A percentile compares a stretch with the other conserved stretches of the same genome.
phyloP scores from a whole-genome alignment of 2,888 invertebrate species.

The Entomobrya multifasciata region DNA sequence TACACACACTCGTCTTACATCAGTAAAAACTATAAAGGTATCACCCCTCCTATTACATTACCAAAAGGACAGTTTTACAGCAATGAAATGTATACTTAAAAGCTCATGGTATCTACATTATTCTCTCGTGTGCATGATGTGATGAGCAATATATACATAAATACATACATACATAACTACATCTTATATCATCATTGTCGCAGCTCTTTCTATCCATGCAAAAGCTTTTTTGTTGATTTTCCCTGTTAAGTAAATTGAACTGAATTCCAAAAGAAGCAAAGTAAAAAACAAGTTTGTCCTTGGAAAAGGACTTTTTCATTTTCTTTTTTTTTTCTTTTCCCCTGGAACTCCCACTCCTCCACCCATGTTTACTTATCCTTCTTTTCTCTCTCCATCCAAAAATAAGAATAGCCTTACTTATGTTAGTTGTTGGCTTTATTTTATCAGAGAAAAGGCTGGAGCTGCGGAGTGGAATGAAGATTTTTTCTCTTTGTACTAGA shows the following conservation, averaged over 20 bases:
- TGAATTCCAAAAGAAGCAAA: background rate
- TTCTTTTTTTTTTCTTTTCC: constrained; percentile 30
- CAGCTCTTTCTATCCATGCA: background rate
- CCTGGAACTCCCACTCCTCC: background rate
- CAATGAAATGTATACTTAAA: constrained; percentile 1
- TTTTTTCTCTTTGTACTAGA: background rate
- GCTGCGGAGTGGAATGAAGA: constrained; percentile 5
- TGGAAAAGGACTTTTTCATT: constrained; percentile 56
- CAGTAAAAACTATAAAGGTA: background rate
- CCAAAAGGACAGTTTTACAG: background rate
- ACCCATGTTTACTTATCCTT: constrained; percentile 18
- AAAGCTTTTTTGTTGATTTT: constrained; percentile 55
- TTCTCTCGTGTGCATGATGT: background rate
- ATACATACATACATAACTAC: too few relatives aligned
- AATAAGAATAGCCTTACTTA: constrained; percentile 15
- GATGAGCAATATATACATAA: background rate
- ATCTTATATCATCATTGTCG: background rate
- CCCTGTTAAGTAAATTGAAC: constrained; percentile 10
- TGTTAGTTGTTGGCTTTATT: background rate
- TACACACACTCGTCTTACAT: too few relatives aligned
- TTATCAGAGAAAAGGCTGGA: background rate
- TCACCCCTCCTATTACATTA: background rate
- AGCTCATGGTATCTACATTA: constrained; percentile 11
- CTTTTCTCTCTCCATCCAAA: constrained; percentile 1
- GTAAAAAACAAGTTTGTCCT: constrained; percentile 52